Evolutionary conservation across 2,888 invertebrate genomes (phyloP), one percentile per base, ranked within the genome.

Genomic region (Hirtodrosophila trivittata): DNA sequence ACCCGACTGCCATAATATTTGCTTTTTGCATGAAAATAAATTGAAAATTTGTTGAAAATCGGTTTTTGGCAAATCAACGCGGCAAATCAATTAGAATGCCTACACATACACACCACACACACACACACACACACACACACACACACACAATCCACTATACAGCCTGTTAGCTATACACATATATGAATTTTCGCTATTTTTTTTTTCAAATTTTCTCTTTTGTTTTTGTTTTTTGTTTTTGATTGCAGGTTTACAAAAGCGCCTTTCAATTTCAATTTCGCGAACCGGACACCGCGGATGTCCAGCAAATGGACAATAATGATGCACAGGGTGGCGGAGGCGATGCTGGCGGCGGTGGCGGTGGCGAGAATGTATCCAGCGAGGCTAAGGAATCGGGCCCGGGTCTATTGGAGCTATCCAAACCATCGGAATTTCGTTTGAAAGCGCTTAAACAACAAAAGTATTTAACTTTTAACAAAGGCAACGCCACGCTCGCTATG

Each of bases 241-340:
- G 14, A 52, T 73, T 75, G 43, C 66, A 90, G 89, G 64, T 90
- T 52, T 89, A 77, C 84, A 89, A 89, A 81, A 78, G 88, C 33
- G 89, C 89, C 82, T 89, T 91, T 58, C 90, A 92, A 65, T 88
- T 77, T 85, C 90, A 90, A 85, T 91, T 91, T 87, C 89, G 87
- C 59, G 90, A 91, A 70, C 90, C 90, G 52, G 75, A 82, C 66
- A 71, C 85, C 60, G 63, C 66, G 50, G 85, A 87, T 68, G 75
- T 66, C 42, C 80, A 84, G 56, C 83, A 89, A 75, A 73, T 75
- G 57, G 83, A 87, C 66, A 75, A 72, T 66, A 56, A 72, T 62
- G 77, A 86, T 42, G 76, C 72, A 14, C 74, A 78, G 45, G 46
- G 16, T 4, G 47, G 41, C 1, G 57, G 41, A 13, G 21, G 32